phyloP scores from a whole-genome alignment of 1,140 invertebrate species.

The Drosophila leontia region DNA sequence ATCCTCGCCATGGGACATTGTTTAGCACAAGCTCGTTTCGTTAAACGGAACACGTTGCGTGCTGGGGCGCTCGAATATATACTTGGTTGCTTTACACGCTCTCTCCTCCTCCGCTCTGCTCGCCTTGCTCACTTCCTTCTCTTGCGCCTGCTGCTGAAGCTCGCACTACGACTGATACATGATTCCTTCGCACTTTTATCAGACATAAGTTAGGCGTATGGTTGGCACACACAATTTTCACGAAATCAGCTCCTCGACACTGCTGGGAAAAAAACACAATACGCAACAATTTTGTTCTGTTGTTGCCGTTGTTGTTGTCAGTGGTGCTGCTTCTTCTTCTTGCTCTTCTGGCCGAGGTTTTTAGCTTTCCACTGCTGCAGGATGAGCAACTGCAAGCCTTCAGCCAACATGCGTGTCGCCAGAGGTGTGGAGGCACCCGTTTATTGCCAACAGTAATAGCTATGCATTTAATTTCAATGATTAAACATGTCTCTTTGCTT shows the following conservation, averaged over 20 bases:
- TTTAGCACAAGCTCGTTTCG: conserved; percentile 46
- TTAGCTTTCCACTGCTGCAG: conserved; percentile 17
- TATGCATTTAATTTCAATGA: conserved; percentile 7
- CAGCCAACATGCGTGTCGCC: conserved; percentile 11
- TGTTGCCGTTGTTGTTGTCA: conserved; percentile 26
- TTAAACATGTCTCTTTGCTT: conserved; percentile 8
- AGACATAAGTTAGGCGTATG: conserved; percentile 82
- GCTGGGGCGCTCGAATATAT: conserved; percentile 31
- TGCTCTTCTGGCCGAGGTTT: conserved; percentile 8
- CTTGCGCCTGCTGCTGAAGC: conserved; percentile 77
- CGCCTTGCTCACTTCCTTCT: conserved; percentile 71
- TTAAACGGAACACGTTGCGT: conserved; percentile 60
- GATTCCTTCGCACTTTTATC: conserved; percentile 72
- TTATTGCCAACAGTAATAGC: conserved; percentile 1
- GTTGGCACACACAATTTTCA: conserved; percentile 59
- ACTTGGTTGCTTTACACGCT: conserved; percentile 43
- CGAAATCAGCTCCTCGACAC: conserved; percentile 53
- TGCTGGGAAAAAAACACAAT: conserved; percentile 57
- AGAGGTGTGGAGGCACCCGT: conserved; percentile 13
- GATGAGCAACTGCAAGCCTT: neutral
- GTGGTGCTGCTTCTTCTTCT: conserved; percentile 33
- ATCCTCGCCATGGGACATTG: conserved; percentile 87
- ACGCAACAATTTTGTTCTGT: conserved; percentile 71
- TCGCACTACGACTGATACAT: conserved; percentile 80
- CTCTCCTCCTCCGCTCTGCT: conserved; percentile 27